Percentiles rank a stretch among this genome's conserved stretches.
These are phyloP conservation scores for Ibidorhyncha struthersii DNA, from an alignment of 2,113 vertebrate genomes.

Conservation along the genomic window DNA sequence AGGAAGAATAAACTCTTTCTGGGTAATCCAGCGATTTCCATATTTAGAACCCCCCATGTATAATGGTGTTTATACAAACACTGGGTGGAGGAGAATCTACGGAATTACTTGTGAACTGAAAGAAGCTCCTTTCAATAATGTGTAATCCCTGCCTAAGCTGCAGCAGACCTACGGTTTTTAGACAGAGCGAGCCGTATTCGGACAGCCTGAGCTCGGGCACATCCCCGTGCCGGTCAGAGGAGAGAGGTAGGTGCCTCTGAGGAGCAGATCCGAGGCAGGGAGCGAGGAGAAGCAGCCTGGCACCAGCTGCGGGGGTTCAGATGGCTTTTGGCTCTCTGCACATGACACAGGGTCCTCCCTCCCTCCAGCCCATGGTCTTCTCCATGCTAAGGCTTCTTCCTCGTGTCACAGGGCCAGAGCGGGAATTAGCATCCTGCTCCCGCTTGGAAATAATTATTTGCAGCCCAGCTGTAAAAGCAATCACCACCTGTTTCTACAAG, in stretches of 20 bases:
- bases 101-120: neutral
- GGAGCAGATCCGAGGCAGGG: accelerated
- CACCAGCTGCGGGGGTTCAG: neutral
- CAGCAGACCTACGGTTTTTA: neutral
- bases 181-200: accelerated
- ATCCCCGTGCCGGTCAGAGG: neutral
- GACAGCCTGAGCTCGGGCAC: neutral
- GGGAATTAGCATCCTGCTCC: neutral
- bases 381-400: accelerated
- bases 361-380: neutral
- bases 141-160: neutral
- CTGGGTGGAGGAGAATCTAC: constrained; percentile 19
- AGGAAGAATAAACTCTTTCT: neutral
- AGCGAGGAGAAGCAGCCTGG: neutral
- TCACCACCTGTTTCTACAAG: neutral
- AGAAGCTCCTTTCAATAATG: neutral
- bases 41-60: neutral
- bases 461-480: neutral
- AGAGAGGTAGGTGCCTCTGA: neutral
- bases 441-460: neutral
- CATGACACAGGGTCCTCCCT: neutral
- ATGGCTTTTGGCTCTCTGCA: neutral
- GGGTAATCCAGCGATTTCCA: neutral
- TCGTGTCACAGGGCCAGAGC: neutral
- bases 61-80: neutral